Evolutionary conservation across 1,140 invertebrate genomes (phyloP), one percentile per base, ranked within the genome.

Genomic region (Nixonia krombeini): DNA sequence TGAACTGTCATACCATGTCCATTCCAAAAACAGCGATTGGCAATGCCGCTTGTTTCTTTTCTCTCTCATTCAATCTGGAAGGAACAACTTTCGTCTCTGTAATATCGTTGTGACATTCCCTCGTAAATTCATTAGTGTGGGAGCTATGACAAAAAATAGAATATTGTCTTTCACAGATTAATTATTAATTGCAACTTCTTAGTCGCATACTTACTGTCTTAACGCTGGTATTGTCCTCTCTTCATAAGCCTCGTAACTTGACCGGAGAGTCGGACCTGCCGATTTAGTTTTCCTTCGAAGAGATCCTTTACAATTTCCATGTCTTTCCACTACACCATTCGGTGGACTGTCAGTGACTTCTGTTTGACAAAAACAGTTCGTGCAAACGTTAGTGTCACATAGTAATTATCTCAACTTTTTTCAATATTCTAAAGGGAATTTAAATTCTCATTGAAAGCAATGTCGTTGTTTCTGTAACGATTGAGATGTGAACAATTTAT

Each of bases 1-100:
- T 35, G 18, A 12, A 18, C 3, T 3, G 1, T 8, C 83, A 88
- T 83, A 95, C 96, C 85, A 97, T 80, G 37, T 93, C 90, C 79
- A 92, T 91, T 51, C 96, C 96, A 83, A 97, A 97, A 7, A 97
- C 93, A 23, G 95, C 86, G 69, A 97, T 96, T 1, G 95, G 94
- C 28, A 96, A 79, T 0, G 94, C 92, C 6, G 95, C 95, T 83
- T 97, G 95, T 73, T 96, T 93, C 66, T 93, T 91, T 72, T 97
- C 96, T 62, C 93, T 88, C 75, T 97, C 95, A 25, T 91, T 93
- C 6, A 94, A 87, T 74, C 91, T 92, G 42, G 91, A 93, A 10
- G 70, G 62, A 78, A 86, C 77, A 84, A 88, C 63, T 76, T 88
- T 87, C 7, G 78, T 81, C 35, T 88, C 87, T 21, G 83, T 62